Evolutionary conservation across 2,797 vertebrate genomes (phyloP), one percentile per base, ranked within the genome.

Genomic region (Bradypodion ventrale): DNA sequence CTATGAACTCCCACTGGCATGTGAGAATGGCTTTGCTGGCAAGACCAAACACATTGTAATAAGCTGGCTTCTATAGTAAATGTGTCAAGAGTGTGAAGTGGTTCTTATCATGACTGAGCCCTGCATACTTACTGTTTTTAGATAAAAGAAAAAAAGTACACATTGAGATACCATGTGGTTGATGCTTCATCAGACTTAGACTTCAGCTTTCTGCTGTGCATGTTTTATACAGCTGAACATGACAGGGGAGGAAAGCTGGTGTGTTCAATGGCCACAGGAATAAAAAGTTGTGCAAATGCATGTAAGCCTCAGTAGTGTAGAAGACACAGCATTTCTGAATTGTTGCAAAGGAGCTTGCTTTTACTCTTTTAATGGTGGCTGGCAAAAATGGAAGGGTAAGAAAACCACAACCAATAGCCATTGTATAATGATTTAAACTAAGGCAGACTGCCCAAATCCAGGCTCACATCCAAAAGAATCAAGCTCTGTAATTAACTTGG

Each of bases 401-500:
- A 56, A 56, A 21, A 19, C 52, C 52, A 56, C 52, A 15, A n/a
- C n/a, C n/a, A 37, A 66, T 49, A 13, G 49, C 46, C 46, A 69
- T 37, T 42, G 37, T 59, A 76, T 59, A 68, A 60, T 75, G 72
- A 23, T 46, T 85, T 68, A 46, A 75, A 80, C 63, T 46, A 85
- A 80, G 25, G 12, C 73, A 80, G 72, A 63, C n/a, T 46, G n/a
- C 63, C 73, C 65, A 75, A 80, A 80, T 46, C 78, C 62, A 85
- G 62, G 70, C 78, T 81, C 42, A 60, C 13, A 46, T 75, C 78
- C 78, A 75, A 85, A 85, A 75, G 72, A 76, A 75, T 75, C 35
- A 49, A 76, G 40, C 63, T 75, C 84, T 85, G 72, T 85, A 76
- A 80, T 85, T 80, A 81, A 76, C 78, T 76, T 81, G 73, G 72